Conservation (phyloP, 2,113 vertebrate genomes). For the Vicugna pacos region DNA sequence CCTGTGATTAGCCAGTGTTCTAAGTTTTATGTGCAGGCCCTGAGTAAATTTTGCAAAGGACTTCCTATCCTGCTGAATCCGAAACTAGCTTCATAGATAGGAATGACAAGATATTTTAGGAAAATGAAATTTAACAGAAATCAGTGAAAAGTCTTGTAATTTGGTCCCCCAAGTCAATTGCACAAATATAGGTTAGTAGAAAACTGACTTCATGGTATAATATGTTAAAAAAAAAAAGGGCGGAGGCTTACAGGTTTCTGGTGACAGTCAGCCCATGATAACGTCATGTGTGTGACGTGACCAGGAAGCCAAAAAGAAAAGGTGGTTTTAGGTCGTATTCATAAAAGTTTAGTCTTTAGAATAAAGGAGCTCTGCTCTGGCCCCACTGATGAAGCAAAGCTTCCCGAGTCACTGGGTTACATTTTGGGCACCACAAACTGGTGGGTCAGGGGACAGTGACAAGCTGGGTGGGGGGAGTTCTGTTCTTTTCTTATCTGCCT, state of each 20-base stretch:
- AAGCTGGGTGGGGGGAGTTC: not conserved
- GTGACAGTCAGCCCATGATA: not conserved
- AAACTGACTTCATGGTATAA: constrained; percentile 7
- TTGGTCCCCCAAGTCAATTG: constrained; percentile 3
- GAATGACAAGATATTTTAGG: constrained; percentile 36
- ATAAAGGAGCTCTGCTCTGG: not conserved
- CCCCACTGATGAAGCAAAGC: not conserved
- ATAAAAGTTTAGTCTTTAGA: constrained; percentile 13
- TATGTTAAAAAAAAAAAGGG: not conserved
- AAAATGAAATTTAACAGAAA: constrained; percentile 55
- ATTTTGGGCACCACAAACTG: not conserved
- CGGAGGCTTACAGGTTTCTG: not conserved
- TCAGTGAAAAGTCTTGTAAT: not conserved
- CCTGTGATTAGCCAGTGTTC: not conserved
- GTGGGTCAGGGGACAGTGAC: not conserved
- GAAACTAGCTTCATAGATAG: not conserved
- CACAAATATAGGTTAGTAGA: not conserved
- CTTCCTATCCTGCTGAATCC: constrained; percentile 17
- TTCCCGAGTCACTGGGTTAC: not conserved
- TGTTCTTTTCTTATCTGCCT: not conserved
- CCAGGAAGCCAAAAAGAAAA: constrained; percentile 8
- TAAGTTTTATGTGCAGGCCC: not conserved
- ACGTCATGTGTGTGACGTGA: not conserved
- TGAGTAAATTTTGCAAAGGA: constrained; percentile 15
- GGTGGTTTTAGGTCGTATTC: not conserved